A percentile compares a stretch with the other conserved stretches of the same genome.
Conservation (phyloP, 2,113 vertebrate species). For the Candoia aspera region DNA sequence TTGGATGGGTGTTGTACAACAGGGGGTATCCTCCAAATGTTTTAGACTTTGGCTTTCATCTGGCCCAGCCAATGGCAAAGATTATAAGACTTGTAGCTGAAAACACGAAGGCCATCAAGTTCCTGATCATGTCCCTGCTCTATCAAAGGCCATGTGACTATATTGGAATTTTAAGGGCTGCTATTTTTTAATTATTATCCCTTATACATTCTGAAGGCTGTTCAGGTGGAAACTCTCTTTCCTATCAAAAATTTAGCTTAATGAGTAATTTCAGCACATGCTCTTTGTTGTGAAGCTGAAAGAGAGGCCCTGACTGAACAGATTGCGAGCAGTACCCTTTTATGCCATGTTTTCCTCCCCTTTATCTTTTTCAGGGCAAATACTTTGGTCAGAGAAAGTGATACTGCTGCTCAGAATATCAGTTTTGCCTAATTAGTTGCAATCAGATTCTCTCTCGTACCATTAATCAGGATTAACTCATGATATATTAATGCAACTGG, state of each 20-base stretch:
- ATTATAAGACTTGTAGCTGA: neutral
- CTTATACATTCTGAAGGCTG: neutral
- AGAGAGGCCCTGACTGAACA: neutral
- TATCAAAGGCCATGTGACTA: too few relatives aligned
- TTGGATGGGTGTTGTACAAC: neutral
- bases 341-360: neutral
- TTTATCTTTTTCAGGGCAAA: conserved; percentile 19
- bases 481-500: conserved; percentile 29
- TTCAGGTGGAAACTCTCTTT: neutral
- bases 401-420: conserved; percentile 2
- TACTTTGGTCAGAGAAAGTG: neutral
- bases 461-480: conserved; percentile 19
- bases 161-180: neutral
- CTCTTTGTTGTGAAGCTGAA: neutral
- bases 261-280: neutral
- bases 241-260: neutral
- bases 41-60: neutral
- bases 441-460: conserved; percentile 16
- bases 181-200: neutral
- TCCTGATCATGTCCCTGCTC: neutral
- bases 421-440: neutral
- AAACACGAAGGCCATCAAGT: neutral
- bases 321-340: neutral
- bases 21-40: neutral
- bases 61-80: neutral